A percentile compares a stretch with the other conserved stretches of the same genome.
Conservation (phyloP, 2,888 invertebrate genomes). For the Drosophila koepferae region DNA sequence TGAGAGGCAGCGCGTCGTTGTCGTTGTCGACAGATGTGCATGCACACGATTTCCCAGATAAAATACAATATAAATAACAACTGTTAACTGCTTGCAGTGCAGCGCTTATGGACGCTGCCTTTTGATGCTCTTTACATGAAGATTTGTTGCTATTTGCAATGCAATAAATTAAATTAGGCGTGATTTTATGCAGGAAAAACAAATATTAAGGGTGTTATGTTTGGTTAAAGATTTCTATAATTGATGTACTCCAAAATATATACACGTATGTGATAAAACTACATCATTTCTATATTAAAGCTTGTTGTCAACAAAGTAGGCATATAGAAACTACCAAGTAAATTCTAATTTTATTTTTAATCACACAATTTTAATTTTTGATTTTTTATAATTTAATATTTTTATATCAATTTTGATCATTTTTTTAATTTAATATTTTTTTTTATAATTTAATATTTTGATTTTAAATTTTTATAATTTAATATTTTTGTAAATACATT, state of each 20-base stretch:
- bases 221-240: no score
- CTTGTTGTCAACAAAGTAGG: neutral
- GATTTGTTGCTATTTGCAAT: neutral
- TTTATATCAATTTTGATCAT: no score
- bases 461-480: no score
- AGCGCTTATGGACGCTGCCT: conserved; percentile 11
- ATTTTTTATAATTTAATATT: no score
- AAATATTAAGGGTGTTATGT: neutral
- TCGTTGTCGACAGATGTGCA: conserved; percentile 32
- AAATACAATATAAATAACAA: conserved; percentile 16
- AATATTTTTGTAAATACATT: no score
- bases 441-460: no score
- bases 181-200: neutral
- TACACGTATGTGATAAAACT: no score
- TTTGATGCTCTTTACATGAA: conserved; percentile 19
- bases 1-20: conserved; percentile 14
- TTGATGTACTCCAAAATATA: no score
- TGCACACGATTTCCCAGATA: conserved; percentile 49
- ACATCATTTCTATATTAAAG: neutral
- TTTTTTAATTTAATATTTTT: no score
- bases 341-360: no score
- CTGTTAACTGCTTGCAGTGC: neutral
- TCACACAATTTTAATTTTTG: no score
- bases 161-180: neutral
- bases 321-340: no score